Evolutionary conservation across 1,140 invertebrate species (phyloP), one percentile per base, ranked within the genome.

Genomic region (Drosophila cardini): DNA sequence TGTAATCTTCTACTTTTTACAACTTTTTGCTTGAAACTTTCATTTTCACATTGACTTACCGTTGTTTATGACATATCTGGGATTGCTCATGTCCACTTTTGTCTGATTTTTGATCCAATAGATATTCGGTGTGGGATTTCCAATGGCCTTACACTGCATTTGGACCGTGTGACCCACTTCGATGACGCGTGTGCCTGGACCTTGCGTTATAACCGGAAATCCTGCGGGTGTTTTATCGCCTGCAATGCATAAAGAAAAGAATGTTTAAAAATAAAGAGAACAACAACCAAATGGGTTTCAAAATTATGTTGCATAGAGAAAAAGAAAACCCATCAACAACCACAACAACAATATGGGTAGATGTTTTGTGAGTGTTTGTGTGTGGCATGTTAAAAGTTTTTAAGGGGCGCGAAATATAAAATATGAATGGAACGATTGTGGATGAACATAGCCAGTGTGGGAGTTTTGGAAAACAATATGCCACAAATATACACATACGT

Each of bases 111-210:
- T 96, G 57, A 99, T 94, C 98, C 98, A 99, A 53, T 96, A 95
- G 71, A 99, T 97, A 85, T 94, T 95, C 1, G 98, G 97, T 7
- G 95, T 91, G 3, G 98, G 98, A 82, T 94, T 96, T 36, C 98
- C 98, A 15, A 94, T 94, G 11, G 97, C 98, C 60, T 96, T 94
- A 93, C 98, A 99, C 13, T 95, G 95, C 64, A 99, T 94, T 5
- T 97, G 94, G 0, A 98, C 96, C 18, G 95, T 97, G 92, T 97
- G 96, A n/a, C 97, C 98, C 78, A 97, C 97, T 93, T 99, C 98
- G 32, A 99, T 98, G 48, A 98, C 98, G 93, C 98, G 95, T 13
- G 95, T 96, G 32, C 94, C 94, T 0, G 98, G 97, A 72, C 78
- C 72, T 76, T 96, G 95, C 15, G 95, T 95, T 85, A 99, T 98